Base-by-base conservation (phyloP, 2,113 vertebrate genomes). In the Electrona antarctica region DNA sequence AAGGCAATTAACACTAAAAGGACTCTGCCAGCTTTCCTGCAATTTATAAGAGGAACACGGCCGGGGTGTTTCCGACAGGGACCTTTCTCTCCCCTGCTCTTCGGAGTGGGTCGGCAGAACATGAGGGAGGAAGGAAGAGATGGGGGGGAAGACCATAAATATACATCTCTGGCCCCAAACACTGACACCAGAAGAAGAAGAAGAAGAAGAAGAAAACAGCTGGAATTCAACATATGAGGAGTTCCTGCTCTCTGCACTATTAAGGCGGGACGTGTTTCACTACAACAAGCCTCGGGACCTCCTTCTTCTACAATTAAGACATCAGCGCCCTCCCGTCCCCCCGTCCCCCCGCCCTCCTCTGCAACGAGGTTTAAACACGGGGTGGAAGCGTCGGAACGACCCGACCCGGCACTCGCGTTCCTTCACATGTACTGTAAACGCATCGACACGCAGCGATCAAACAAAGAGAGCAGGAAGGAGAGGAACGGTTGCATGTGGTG, bases 1-100 rank as follows among this genome's bases (percentile, higher is more conserved):
- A 85, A 87, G 85, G 82, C 85, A 85, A 89, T 90, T 87, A 85
- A 84, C 75, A 82, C 78, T 81, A 76, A 86, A 80, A 80, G 72
- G 83, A 74, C 78, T 78, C 67, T 12, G 69, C 52, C 33, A 48
- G 81, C 64, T 45, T 72, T 76, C 49, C 47, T 82, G 72, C 68
- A 73, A 85, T 84, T 83, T 85, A 85, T 77, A 85, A 86, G 78
- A 86, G 78, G 71, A 88, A 87, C 79, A 60, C 77, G 86, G 78
- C 76, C 69, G 57, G 33, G 21, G 59, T 64, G 46, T 78, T 78
- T 65, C 80, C 79, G 87, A 82, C 86, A 79, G 77, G 33, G 69
- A 75, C 51, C 63, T 59, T 67, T 64, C 60, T 66, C 60, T 80
- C 45, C 52, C 63, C 71, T 58, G 62, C 72, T 72, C 68, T 79